These are phyloP conservation scores for Andrena bicolor DNA, from an alignment of 2,888 invertebrate species.

Conservation along the genomic window DNA sequence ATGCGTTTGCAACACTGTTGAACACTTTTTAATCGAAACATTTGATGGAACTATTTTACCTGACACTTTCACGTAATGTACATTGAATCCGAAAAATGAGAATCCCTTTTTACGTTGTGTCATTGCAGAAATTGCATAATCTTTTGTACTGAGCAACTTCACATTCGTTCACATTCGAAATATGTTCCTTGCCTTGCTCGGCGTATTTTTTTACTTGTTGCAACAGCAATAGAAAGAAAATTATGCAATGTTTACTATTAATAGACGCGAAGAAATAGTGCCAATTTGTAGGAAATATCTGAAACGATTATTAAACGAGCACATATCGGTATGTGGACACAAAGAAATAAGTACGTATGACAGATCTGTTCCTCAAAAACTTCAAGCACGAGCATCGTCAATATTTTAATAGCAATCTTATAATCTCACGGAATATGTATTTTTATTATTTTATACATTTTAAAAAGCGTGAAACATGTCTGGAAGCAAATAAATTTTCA, in stretches of 20 bases:
- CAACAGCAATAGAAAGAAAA: not conserved
- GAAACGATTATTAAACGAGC: not conserved
- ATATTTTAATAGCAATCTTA: slow-evolving; percentile 7
- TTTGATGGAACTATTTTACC: not conserved
- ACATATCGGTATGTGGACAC: slow-evolving; percentile 7
- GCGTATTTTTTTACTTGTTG: slow-evolving; percentile 4
- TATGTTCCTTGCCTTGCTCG: slow-evolving; percentile 4
- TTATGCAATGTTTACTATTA: not conserved
- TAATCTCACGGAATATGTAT: slow-evolving; percentile 18
- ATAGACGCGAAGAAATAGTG: not conserved
- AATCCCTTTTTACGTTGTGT: not conserved
- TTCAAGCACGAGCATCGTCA: not conserved
- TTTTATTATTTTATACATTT: slow-evolving; percentile 11
- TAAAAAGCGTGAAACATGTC: not conserved
- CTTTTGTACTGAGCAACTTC: slow-evolving; percentile 37
- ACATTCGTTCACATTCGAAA: not conserved
- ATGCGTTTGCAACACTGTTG: not conserved
- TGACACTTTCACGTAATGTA: not conserved
- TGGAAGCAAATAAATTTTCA: slow-evolving; percentile 28
- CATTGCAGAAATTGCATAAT: slow-evolving; percentile 45
- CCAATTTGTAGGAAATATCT: slow-evolving; percentile 2
- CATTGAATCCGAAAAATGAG: not conserved
- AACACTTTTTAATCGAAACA: not conserved
- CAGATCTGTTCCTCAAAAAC: not conserved
- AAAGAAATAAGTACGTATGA: not conserved